phyloP scores from a whole-genome alignment of 2,113 vertebrate genomes.

The Stegastes partitus region DNA sequence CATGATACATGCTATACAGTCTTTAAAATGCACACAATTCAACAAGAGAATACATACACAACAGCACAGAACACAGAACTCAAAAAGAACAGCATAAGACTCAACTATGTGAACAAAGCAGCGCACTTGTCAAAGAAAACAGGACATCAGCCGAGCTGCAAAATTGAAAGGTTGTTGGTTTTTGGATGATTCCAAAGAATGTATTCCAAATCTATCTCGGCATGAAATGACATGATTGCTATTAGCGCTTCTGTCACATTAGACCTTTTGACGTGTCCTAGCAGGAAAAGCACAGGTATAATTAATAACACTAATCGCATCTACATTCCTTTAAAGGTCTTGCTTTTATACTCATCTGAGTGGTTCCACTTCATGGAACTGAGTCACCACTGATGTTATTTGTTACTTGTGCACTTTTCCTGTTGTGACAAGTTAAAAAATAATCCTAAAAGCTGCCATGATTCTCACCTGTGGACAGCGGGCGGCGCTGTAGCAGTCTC shows the following conservation, averaged over 20 bases:
- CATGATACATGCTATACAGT: too few relatives aligned
- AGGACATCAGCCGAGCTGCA: not conserved
- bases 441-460: not conserved
- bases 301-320: not conserved
- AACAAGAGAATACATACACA: not conserved
- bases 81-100: not conserved
- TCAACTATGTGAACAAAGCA: not conserved
- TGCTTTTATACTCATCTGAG: not conserved
- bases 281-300: constrained; percentile 6
- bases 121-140: not conserved
- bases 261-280: not conserved
- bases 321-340: not conserved
- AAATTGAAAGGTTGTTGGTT: not conserved
- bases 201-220: not conserved
- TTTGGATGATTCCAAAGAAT: not conserved
- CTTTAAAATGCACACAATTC: too few relatives aligned
- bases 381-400: not conserved
- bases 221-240: not conserved
- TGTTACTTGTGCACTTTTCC: not conserved
- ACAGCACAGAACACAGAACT: not conserved
- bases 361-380: not conserved
- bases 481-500: constrained; percentile 96
- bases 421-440: not conserved
- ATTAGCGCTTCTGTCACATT: not conserved
- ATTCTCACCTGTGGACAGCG: constrained; percentile 93